A percentile compares a stretch with the other conserved stretches of the same genome.
Conservation (phyloP, 2,797 vertebrate genomes). For the Antennarius maculatus region DNA sequence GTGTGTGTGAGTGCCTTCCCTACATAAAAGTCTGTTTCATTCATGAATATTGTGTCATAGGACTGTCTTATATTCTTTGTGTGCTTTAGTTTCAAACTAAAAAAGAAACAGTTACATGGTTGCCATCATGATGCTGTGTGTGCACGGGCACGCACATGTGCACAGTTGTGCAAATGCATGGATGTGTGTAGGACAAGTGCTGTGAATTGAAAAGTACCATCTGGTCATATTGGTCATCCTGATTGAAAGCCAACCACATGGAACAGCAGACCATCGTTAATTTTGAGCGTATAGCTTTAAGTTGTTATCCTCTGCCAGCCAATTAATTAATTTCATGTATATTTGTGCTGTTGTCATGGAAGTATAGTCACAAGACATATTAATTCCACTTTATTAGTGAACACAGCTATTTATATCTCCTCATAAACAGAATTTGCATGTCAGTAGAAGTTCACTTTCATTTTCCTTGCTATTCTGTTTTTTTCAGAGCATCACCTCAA, state of each 20-base stretch:
- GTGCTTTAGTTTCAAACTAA: too few species aligned
- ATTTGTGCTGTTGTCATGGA: conserved; percentile 32
- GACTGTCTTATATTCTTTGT: too few species aligned
- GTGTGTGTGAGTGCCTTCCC: too few species aligned
- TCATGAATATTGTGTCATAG: conserved; percentile 3
- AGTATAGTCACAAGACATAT: conserved; percentile 27
- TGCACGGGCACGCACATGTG: neutral
- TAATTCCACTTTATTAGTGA: conserved; percentile 35
- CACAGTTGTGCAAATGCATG: neutral
- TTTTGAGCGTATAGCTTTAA: conserved; percentile 43
- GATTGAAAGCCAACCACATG: conserved; percentile 60
- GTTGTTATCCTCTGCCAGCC: conserved; percentile 38
- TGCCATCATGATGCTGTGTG: neutral
- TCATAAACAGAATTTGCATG: conserved; percentile 39
- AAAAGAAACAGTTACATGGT: neutral
- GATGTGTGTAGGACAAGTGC: conserved; percentile 36
- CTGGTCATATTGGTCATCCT: conserved; percentile 56
- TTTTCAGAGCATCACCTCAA: conserved; percentile 1
- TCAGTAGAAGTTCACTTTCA: conserved; percentile 16
- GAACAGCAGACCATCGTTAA: conserved; percentile 60
- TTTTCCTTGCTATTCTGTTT: neutral
- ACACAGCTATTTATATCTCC: conserved; percentile 29
- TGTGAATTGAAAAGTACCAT: conserved; percentile 64
- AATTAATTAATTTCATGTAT: conserved; percentile 49
- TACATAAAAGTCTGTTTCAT: too few species aligned